Evolutionary conservation across 2,888 invertebrate genomes (phyloP), one percentile per base, ranked within the genome.

Genomic region (Anoncus sp.): DNA sequence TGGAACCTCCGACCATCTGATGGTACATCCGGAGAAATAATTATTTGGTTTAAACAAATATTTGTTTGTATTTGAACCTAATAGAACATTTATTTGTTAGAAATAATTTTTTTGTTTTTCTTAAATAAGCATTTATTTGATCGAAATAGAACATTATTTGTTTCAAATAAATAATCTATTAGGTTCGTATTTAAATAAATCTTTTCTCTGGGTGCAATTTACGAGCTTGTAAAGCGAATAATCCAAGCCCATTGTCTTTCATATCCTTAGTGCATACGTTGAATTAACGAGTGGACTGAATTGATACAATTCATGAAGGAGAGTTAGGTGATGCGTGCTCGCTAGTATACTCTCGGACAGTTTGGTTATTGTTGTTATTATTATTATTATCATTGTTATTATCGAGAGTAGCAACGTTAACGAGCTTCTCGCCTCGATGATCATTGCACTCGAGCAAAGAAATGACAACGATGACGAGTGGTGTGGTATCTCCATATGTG

Each of bases 401-500:
- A 31, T 53, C 53, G n/a, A 27, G 43, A 71, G 59, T 31, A 16
- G 55, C 38, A 67, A 49, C 59, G 71, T 66, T 78, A 75, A 78
- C 78, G 78, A 78, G 74, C 75, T 71, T 78, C 75, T 75, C 78
- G 78, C 78, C 75, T 75, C 62, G 78, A 9, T 57, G 75, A 71
- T 67, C 62, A 75, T 72, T 62, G 71, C 71, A 67, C 62, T 75
- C 71, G 71, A 71, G 71, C 66, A 57, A 65, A 75, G 60, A 75
- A 71, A 75, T 66, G 74, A 66, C 78, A 71, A 71, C 62, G 71
- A 66, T 55, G 77, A 74, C 77, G 74, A 74, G 70, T 53, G 55
- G 24, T 35, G 18, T n/a, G 10, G 27, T 31, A 67, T 57, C 67
- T 45, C 27, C 16, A 45, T 31, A 40, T n/a, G 40, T 40, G n/a